Base-by-base conservation (phyloP, 2,797 vertebrate genomes). In the Crenichthys baileyi region DNA sequence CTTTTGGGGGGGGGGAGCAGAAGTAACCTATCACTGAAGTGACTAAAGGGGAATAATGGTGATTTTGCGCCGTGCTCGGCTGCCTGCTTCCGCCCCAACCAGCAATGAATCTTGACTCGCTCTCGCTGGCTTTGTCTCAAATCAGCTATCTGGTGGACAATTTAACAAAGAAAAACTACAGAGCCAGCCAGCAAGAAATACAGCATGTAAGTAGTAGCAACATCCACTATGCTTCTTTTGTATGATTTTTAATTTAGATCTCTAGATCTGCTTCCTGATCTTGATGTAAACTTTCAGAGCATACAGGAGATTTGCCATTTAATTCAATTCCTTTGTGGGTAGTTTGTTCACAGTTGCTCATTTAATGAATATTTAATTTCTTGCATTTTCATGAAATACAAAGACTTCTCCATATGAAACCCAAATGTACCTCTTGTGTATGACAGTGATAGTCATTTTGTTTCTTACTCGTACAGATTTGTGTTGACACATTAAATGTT, bases 91-190 rank as follows among this genome's bases (percentile, higher is more conserved):
- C 97, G 98, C 98, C 98, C 98, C 97, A 95, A 99, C 96, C 97
- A 99, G 98, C 98, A 99, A 99, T 99, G 98, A 99, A 99, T 99
- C 98, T 99, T 99, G 98, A 99, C 95, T 99, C 98, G 98, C 98
- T 99, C 96, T 99, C 98, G 98, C 98, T 99, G 98, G 98, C 98
- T 97, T 99, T 99, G 98, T 99, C 98, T 99, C 98, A 99, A 98
- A 99, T 99, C 97, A 99, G 98, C 97, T 99, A 99, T 96, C 96
- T 99, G 96, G 98, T 99, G 96, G 98, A 99, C 96, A 99, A 99
- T 99, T 98, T 99, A 97, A 99, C 98, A 90, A 99, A 99, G 98
- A 99, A 99, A 97, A 99, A 99, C 94, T 99, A 99, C 96, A 94
- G 98, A 97, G 98, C 98, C 96, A 99, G 98, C 98, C 98, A 99